phyloP scores from a whole-genome alignment of 1,140 invertebrate genomes.

The Brachionus plicatilis region DNA sequence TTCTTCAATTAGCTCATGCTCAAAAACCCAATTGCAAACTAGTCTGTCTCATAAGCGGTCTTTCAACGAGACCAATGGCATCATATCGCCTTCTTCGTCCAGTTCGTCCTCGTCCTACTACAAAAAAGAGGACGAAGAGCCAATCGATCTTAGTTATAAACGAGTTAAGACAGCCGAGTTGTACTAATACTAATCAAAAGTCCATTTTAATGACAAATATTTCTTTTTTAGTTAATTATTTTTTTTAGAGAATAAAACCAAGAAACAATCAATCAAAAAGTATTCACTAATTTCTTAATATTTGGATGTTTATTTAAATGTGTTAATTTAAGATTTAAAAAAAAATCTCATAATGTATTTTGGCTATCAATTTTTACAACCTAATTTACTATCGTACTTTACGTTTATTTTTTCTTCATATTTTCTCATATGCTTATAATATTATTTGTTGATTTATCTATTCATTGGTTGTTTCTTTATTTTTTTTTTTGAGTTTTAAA shows the following conservation, averaged over 20 bases:
- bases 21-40: neutral
- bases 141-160: conserved; percentile 36
- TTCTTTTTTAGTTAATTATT: conserved; percentile 29
- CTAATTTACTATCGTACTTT: neutral
- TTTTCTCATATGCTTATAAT: neutral
- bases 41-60: conserved; percentile 18
- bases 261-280: neutral
- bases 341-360: conserved; percentile 5
- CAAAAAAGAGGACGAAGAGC: neutral
- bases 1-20: conserved; percentile 5
- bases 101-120: neutral
- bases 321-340: conserved; percentile 2
- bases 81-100: conserved; percentile 32
- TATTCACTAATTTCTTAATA: neutral
- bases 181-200: conserved; percentile 6
- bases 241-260: conserved; percentile 10
- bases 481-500: conserved; percentile 1
- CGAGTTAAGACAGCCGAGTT: conserved; percentile 9
- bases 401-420: neutral
- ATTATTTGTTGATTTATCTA: neutral
- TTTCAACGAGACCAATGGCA: conserved; percentile 23
- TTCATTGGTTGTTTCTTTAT: conserved; percentile 1
- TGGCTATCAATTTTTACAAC: neutral
- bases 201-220: neutral
- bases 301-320: conserved; percentile 4